Base-by-base conservation (phyloP, 2,888 invertebrate species). In the Tenthredo distinguenda region DNA sequence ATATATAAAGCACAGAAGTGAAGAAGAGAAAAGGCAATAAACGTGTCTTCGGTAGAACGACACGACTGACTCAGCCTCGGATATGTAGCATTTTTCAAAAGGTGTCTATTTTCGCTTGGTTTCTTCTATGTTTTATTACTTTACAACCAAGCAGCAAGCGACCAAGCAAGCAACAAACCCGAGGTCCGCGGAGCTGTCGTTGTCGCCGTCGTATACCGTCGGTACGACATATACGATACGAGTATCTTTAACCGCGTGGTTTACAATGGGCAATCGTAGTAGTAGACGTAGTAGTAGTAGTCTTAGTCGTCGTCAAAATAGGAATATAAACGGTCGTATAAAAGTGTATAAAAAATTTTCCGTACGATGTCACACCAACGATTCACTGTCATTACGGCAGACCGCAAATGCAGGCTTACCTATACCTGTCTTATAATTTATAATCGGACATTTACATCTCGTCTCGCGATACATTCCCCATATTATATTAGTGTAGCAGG, bases 111-210 rank as follows among this genome's bases (percentile, higher is more conserved):
- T 62, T 81, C 81, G 81, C 81, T 62, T 21, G 34, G 40, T 34
- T 81, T 81, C 26, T 81, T 62, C 40, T 37, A 62, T 62, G 81
- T 58, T 81, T 81, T 81, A 81, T 81, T 81, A 62, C 62, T 81
- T 62, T 81, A 58, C 34, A 62, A 37, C 40, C 58, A 40, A 12
- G 81, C 15, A 7, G 31, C 15, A n/a, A 43, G 47, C 47, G 18
- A 6, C 62, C 3, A 31, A 26, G 15, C 31, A 34, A 21, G 15
- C 10, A 26, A 74, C 31, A 76, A 21, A 43, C 34, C 34, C 5
- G n/a, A 76, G 55, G 55, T 31, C 31, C 55, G 31, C n/a, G 15
- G 47, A 47, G 47, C 15, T n/a, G 21, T 50, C 1, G 50, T 12
- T 26, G 26, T 21, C 26, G 50, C 15, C 12, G 55, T 50, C 55